A percentile compares a stretch with the other conserved stretches of the same genome.
phyloP scores from a whole-genome alignment of 2,113 vertebrate genomes.

The Atrichornis clamosus region DNA sequence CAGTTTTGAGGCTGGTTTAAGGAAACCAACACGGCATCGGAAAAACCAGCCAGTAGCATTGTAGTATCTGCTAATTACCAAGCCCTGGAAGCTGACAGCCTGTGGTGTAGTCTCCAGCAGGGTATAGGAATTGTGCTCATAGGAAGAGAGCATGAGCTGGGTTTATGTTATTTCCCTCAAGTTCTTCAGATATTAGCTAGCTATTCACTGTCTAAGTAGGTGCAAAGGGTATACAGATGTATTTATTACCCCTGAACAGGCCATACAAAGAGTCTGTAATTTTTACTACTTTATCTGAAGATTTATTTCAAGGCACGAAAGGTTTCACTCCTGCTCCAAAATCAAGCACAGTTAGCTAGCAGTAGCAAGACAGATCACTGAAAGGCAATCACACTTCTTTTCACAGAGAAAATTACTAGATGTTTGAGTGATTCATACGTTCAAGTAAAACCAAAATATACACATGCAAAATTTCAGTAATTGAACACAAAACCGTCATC shows the following conservation, averaged over 20 bases:
- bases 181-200: not conserved
- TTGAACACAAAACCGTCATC: not conserved
- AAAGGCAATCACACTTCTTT: not conserved
- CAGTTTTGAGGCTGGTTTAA: not conserved
- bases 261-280: not conserved
- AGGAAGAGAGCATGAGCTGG: not conserved
- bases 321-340: not conserved
- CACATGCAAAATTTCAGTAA: not conserved
- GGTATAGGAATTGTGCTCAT: not conserved
- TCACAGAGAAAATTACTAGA: not conserved
- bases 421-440: not conserved
- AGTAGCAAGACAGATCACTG: not conserved
- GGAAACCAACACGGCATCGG: not conserved
- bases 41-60: fast-evolving
- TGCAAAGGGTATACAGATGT: not conserved
- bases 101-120: not conserved
- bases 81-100: not conserved
- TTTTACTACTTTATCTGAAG: not conserved
- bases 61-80: not conserved
- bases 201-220: not conserved
- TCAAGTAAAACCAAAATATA: not conserved
- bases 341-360: not conserved
- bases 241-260: not conserved
- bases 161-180: not conserved
- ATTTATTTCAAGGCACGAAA: not conserved